Evolutionary conservation across 2,797 vertebrate species (phyloP).

Genomic region (Gallinago nigripennis): DNA sequence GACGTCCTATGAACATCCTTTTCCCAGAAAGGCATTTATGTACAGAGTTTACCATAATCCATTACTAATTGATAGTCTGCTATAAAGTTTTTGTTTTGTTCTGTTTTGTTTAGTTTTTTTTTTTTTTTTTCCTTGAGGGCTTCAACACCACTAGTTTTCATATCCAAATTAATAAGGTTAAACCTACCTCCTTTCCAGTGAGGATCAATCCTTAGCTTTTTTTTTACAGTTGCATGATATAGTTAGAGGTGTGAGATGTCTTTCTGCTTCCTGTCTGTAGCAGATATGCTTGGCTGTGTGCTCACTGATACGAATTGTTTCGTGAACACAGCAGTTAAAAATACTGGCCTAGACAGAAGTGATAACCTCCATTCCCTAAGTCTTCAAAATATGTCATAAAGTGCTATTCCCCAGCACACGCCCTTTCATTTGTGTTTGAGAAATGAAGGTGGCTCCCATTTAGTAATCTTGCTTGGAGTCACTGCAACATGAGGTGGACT

Average conservation of each 20-base stretch:
- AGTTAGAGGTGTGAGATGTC: background rate
- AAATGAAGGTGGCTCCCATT: background rate
- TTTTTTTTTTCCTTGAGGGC: background rate
- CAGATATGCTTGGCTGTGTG: background rate
- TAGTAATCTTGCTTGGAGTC: background rate
- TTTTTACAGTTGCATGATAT: background rate
- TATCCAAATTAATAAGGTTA: background rate
- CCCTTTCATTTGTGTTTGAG: background rate
- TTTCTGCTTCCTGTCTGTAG: background rate
- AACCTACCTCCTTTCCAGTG: background rate
- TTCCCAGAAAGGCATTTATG: background rate
- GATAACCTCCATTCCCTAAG: background rate
- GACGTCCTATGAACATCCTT: background rate
- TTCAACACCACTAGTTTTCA: background rate
- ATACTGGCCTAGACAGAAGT: background rate
- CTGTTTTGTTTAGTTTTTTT: too few species aligned
- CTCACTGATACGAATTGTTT: background rate
- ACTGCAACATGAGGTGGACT: background rate
- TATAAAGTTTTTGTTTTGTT: background rate
- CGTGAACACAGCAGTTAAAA: background rate
- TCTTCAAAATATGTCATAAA: background rate
- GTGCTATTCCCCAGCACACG: background rate
- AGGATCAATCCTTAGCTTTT: background rate
- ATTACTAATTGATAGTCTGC: background rate
- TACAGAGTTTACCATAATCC: background rate